Evolutionary conservation across 2,797 vertebrate species (phyloP), one percentile per base, ranked within the genome.

Genomic region (Delichon dasypus): DNA sequence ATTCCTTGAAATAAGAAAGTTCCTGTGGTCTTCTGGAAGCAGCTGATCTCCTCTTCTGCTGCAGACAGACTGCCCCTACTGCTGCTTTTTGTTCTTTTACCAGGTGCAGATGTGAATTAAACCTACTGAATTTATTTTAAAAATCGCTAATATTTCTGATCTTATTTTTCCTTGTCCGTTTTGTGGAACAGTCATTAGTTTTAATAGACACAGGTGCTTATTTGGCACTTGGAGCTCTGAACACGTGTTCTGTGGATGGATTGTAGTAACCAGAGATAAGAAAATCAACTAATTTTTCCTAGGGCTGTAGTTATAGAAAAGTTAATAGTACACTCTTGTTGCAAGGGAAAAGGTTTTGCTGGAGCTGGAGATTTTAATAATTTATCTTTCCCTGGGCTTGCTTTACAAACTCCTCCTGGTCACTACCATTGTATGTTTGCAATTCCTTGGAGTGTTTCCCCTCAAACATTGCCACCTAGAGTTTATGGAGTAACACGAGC

Each of bases 391-490:
- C 54, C 32, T 54, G 47, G 34, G 19, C 54, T 54, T 48, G 32
- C 60, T 79, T 79, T 73, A 44, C 19, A 51, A 82, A 72, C 5
- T 58, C 34, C 16, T 89, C n/a, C 32, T 85, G 32, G 27, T 77
- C 72, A n/a, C 25, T 45, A 48, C 23, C 25, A 11, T 11, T 19
- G 22, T 36, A 10, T 7, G 1, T 60, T 36, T 58, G 30, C 79
- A 54, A 64, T 54, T 92, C 47, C 47, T 75, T 53, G 25, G 57
- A 83, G 77, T 36, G 26, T 84, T 94, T 82, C 34, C 61, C 85
- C 54, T 91, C 74, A 78, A 67, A 94, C n/a, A 74, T 62, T 92
- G 93, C 86, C 86, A 91, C 77, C 77, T 92, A 88, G 74, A 76
- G 81, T 76, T 89, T 45, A 8, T 84, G 66, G 29, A 73, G 15